These are phyloP conservation scores for Thinocorus orbignyianus DNA, from an alignment of 2,113 vertebrate genomes.

Conservation along the genomic window DNA sequence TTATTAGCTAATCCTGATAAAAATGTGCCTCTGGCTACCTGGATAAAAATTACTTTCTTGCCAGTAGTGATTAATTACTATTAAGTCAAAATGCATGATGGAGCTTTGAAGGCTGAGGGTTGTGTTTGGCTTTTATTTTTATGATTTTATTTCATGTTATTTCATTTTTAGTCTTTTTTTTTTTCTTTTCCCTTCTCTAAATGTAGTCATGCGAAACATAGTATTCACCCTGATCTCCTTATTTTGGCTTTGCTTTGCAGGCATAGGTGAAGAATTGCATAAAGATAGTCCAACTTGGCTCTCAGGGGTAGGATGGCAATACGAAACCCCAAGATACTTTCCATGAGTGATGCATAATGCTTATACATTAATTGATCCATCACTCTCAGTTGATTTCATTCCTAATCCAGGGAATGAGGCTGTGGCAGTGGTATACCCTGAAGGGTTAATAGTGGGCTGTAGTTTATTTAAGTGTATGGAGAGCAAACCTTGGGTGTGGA, in stretches of 20 bases:
- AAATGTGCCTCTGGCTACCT: conserved; percentile 78
- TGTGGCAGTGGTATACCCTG: neutral
- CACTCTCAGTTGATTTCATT: conserved; percentile 20
- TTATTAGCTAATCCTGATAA: conserved; percentile 81
- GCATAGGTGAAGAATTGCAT: conserved; percentile 55
- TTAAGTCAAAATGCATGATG: conserved; percentile 73
- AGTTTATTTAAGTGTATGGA: conserved; percentile 17
- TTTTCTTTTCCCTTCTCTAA: neutral
- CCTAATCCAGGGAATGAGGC: neutral
- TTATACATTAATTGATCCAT: conserved; percentile 51
- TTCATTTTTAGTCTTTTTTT: conserved; percentile 14
- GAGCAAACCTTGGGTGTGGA: conserved; percentile 6
- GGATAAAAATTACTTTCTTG: conserved; percentile 73
- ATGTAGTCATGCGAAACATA: conserved; percentile 49
- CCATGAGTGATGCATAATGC: neutral
- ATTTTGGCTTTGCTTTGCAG: conserved; percentile 65
- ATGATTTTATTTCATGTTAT: neutral
- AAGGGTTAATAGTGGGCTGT: conserved; percentile 39
- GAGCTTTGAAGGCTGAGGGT: conserved; percentile 65
- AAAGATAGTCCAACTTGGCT: conserved; percentile 50
- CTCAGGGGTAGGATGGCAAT: conserved; percentile 6
- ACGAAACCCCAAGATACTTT: conserved; percentile 34
- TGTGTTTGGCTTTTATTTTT: conserved; percentile 39
- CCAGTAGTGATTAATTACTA: conserved; percentile 78
- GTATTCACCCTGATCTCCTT: conserved; percentile 55